Conservation (phyloP, 1,140 invertebrate genomes). For the Goniozus legneri region DNA sequence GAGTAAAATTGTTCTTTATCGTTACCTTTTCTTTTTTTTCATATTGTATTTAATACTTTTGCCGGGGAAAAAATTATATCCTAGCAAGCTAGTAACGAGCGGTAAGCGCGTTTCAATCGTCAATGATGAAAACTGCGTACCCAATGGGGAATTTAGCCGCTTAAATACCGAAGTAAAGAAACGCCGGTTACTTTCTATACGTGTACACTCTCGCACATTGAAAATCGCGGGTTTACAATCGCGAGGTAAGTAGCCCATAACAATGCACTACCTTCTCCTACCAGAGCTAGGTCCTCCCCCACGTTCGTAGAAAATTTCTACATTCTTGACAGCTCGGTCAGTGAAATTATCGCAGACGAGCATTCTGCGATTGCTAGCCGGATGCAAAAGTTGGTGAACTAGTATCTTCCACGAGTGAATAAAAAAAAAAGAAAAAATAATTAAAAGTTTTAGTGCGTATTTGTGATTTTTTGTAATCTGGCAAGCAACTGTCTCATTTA, state of each 20-base stretch:
- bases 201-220: too few species aligned
- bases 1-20: background rate
- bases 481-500: too few species aligned
- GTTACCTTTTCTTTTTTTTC: background rate
- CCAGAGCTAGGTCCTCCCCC: conserved; percentile 35
- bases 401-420: background rate
- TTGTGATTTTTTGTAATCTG: too few species aligned
- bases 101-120: too few species aligned
- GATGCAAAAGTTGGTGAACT: conserved; percentile 12
- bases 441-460: background rate
- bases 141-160: conserved; percentile 5
- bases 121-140: background rate
- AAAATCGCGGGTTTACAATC: background rate
- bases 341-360: conserved; percentile 39
- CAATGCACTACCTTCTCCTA: conserved; percentile 31
- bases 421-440: background rate
- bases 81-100: too few species aligned
- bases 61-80: background rate
- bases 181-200: conserved; percentile 15
- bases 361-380: conserved; percentile 37
- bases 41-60: background rate
- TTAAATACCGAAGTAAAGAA: conserved; percentile 4
- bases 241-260: conserved; percentile 43
- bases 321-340: conserved; percentile 31
- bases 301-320: conserved; percentile 44